Conservation (phyloP, 1,140 invertebrate genomes). For the Acromyrmex heyeri region DNA sequence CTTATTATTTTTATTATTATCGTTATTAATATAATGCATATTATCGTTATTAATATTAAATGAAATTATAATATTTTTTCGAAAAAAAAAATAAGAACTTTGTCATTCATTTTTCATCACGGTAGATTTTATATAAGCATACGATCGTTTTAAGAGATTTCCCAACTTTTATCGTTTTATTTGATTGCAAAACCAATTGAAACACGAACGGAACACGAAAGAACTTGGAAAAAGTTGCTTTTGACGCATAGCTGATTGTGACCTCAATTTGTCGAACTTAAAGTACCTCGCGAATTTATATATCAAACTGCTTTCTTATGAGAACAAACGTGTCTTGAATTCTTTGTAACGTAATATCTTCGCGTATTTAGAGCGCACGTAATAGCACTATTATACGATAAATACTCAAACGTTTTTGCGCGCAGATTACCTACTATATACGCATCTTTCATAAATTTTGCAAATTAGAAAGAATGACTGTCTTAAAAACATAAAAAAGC, state of each 20-base stretch:
- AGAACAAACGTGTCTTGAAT: slow-evolving; percentile 46
- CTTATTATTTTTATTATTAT: not conserved
- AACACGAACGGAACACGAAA: slow-evolving; percentile 43
- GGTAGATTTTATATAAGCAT: slow-evolving; percentile 25
- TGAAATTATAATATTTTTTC: not conserved
- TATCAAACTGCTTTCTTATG: slow-evolving; percentile 7
- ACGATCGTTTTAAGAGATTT: not conserved
- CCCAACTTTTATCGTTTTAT: slow-evolving; percentile 34
- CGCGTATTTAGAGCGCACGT: not conserved
- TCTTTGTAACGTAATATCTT: slow-evolving; percentile 7
- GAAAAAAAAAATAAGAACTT: slow-evolving; percentile 11
- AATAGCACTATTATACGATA: not conserved
- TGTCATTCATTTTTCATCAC: not conserved
- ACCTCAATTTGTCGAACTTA: slow-evolving; percentile 56
- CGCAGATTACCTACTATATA: no score
- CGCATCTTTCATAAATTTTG: not conserved
- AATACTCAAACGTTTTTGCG: no score
- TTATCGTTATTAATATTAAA: not conserved
- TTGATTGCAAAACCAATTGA: slow-evolving; percentile 42
- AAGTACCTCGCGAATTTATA: slow-evolving; percentile 47
- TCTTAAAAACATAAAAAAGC: not conserved
- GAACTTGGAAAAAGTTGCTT: slow-evolving; percentile 50
- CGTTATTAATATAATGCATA: not conserved
- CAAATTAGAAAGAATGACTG: not conserved
- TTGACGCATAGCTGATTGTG: slow-evolving; percentile 57